These are phyloP conservation scores for Carassius gibelio DNA, from an alignment of 2,113 vertebrate genomes.

Conservation along the genomic window DNA sequence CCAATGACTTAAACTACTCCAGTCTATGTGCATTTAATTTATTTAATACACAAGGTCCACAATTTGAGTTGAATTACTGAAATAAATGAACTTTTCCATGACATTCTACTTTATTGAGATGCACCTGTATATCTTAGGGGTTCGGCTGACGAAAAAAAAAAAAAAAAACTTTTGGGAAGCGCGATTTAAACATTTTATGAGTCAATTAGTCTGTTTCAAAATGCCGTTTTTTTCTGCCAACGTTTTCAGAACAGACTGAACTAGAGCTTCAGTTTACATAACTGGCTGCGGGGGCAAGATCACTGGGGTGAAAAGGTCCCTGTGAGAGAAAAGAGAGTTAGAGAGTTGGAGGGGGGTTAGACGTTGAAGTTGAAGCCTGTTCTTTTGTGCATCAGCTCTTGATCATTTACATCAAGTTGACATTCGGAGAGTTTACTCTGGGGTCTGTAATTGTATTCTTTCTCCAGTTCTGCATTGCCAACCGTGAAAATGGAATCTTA, in stretches of 20 bases:
- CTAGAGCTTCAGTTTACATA: conserved; percentile 47
- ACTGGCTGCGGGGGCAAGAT: conserved; percentile 46
- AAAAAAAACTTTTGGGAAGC: not conserved
- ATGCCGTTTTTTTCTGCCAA: not conserved
- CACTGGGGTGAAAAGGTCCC: conserved; percentile 48
- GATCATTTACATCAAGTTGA: conserved; percentile 99
- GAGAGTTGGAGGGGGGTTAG: conserved; percentile 36
- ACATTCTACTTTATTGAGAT: too few relatives aligned
- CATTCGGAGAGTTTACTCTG: conserved; percentile 99
- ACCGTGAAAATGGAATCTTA: conserved; percentile 99
- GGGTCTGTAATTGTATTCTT: conserved; percentile 99
- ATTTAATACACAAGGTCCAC: too few relatives aligned
- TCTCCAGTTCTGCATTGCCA: conserved; percentile 99
- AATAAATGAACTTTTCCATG: too few relatives aligned
- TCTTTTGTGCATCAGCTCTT: conserved; percentile 85
- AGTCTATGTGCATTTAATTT: too few relatives aligned
- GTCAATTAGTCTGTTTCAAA: not conserved
- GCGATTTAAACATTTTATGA: not conserved
- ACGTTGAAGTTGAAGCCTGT: conserved; percentile 74
- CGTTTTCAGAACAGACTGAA: conserved; percentile 19
- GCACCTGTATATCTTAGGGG: too few relatives aligned
- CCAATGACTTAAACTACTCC: too few relatives aligned
- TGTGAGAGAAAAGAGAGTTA: conserved; percentile 37
- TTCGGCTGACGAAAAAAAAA: not conserved
- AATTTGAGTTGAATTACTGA: too few relatives aligned